Base-by-base conservation (phyloP, 1,140 invertebrate genomes). In the Micrasema longulum region DNA sequence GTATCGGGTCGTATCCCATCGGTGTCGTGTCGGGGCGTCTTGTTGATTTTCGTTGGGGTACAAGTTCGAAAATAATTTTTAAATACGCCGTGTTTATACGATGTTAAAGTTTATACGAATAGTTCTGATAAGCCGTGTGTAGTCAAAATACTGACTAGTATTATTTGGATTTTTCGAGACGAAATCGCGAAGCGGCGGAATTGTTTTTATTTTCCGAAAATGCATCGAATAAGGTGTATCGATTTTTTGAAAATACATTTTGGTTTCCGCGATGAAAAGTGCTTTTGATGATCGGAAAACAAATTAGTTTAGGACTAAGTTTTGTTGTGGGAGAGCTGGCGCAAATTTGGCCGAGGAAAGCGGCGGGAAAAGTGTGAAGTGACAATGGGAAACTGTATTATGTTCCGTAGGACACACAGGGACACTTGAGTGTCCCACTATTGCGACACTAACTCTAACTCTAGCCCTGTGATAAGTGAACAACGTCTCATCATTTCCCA, bases 1-100 rank as follows among this genome's bases (percentile, higher is more conserved):
- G 72, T 73, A 67, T 60, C 67, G 74, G 62, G 66, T 64, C 53
- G 60, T 18, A 66, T 50, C 60, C 66, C 50, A 50, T 41, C 69
- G 65, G 60, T 65, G 65, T 50, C 55, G 57, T 55, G 20, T 65
- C 66, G 41, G 36, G 47, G 50, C 57, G 53, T 31, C 43, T 45
- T 31, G 38, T 65, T 41, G 62, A 12, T 63, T 62, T 55, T 45
- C 55, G 45, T 57, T 36, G 23, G 52, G 36, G 45, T 38, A 18
- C 31, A 57, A 26, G 48, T 38, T 67, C 64, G 62, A 47, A 43
- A 9, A 22, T n/a, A 48, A 41, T 65, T 36, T 36, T 11, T 35
- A 14, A n/a, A 57, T 35, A 57, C 22, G 41, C 22, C 22, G 9
- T 63, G 41, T 63, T 63, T 63, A 41, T 38, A n/a, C 57, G 57